These are phyloP conservation scores for Anableps anableps DNA, from an alignment of 2,797 vertebrate species.

Conservation along the genomic window DNA sequence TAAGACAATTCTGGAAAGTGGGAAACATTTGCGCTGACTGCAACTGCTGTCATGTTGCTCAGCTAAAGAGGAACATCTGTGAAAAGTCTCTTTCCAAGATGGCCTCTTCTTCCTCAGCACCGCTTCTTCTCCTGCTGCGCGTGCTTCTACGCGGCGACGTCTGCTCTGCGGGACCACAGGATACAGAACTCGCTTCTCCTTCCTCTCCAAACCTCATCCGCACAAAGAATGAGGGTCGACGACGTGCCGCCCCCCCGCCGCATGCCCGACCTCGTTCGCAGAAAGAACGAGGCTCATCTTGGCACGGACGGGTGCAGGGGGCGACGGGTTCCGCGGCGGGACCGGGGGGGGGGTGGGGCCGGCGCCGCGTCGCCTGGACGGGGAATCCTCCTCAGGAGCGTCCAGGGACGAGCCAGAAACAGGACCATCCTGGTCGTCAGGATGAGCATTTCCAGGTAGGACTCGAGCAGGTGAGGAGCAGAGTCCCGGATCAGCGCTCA, in stretches of 20 bases:
- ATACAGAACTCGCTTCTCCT: slow-evolving; percentile 76
- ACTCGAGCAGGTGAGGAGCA: slow-evolving; percentile 67
- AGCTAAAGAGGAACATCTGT: slow-evolving; percentile 66
- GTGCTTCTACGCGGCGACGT: slow-evolving; percentile 73
- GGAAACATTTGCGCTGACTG: slow-evolving; percentile 68
- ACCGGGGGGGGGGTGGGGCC: slow-evolving; percentile 67
- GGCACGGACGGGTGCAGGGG: slow-evolving; percentile 79
- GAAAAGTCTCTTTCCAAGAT: slow-evolving; percentile 78
- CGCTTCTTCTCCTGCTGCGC: slow-evolving; percentile 83
- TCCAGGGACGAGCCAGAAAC: slow-evolving; percentile 86
- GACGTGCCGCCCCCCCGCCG: slow-evolving; percentile 73
- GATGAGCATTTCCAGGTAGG: slow-evolving; percentile 82
- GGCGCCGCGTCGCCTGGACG: slow-evolving; percentile 77
- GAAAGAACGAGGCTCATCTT: slow-evolving; percentile 82
- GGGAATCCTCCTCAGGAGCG: slow-evolving; percentile 86
- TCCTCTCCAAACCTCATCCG: slow-evolving; percentile 86
- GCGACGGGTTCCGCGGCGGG: no score
- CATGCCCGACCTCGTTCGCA: slow-evolving; percentile 81
- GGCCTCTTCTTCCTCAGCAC: slow-evolving; percentile 80
- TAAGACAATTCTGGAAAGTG: slow-evolving; percentile 79
- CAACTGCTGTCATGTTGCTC: slow-evolving; percentile 71
- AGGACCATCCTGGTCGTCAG: slow-evolving; percentile 77
- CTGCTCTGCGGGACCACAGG: slow-evolving; percentile 65
- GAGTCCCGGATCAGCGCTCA: slow-evolving; percentile 79
- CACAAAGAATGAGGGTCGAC: slow-evolving; percentile 86